A percentile compares a stretch with the other conserved stretches of the same genome.
phyloP scores from a whole-genome alignment of 2,113 vertebrate species.

The human (Homo sapiens) region DNA sequence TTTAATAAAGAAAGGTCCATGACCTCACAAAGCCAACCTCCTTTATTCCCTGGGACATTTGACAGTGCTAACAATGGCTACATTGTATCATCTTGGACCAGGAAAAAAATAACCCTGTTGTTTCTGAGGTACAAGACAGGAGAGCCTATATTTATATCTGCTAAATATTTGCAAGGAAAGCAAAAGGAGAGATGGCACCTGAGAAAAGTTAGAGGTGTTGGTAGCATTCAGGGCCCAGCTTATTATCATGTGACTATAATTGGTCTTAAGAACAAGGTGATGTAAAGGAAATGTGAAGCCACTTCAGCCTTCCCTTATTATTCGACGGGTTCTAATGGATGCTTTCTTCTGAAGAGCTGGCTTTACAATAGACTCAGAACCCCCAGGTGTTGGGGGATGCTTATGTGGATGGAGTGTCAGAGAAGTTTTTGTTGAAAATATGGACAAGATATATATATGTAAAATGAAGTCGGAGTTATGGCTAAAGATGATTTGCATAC shows the following conservation, averaged over 20 bases:
- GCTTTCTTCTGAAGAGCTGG: not conserved
- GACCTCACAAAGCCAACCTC: not conserved
- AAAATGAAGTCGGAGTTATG: not conserved
- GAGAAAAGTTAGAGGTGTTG: conserved; percentile 8
- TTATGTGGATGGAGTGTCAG: accelerated
- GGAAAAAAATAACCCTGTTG: conserved; percentile 30
- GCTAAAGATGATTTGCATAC: not conserved
- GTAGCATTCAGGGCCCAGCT: not conserved
- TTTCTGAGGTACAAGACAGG: conserved; percentile 48
- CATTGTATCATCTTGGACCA: not conserved
- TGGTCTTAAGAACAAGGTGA: not conserved
- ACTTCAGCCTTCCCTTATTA: not conserved
- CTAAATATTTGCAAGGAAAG: not conserved
- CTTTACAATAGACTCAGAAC: not conserved
- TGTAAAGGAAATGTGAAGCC: not conserved
- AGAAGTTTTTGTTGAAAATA: not conserved
- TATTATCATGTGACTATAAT: not conserved
- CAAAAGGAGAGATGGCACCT: not conserved
- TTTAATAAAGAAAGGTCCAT: not conserved
- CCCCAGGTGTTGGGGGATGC: not conserved
- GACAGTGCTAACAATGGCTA: not conserved
- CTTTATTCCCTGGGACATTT: not conserved
- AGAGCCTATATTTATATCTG: conserved; percentile 56
- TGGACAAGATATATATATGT: not conserved
- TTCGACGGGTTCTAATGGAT: not conserved